A percentile compares a stretch with the other conserved stretches of the same genome.
Evolutionary conservation across 2,888 invertebrate species (phyloP).

Genomic region (Mellilla xanthometata): DNA sequence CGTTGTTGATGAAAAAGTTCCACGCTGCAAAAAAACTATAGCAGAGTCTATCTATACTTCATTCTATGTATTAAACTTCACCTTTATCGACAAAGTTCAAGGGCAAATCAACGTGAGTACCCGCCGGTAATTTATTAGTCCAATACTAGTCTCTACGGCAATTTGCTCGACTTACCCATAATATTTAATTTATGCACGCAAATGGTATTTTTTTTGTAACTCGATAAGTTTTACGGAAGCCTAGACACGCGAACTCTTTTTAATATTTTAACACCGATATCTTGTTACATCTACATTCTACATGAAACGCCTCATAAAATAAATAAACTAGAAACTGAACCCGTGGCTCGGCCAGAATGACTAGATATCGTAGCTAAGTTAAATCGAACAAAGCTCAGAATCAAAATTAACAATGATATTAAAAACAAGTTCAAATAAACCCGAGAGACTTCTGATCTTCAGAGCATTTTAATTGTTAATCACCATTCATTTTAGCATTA

Average conservation of each 20-base stretch:
- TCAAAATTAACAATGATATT: not conserved
- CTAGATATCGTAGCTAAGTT: not conserved
- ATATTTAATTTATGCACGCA: conserved; percentile 20
- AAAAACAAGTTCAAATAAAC: conserved; percentile 1
- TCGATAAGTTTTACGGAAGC: conserved; percentile 24
- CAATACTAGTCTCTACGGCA: conserved; percentile 20
- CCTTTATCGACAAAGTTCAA: conserved; percentile 18
- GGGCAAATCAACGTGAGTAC: conserved; percentile 15
- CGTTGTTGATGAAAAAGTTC: not conserved
- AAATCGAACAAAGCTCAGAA: too few relatives aligned
- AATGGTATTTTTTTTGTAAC: conserved; percentile 19
- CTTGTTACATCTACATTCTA: conserved; percentile 24
- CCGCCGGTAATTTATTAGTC: conserved; percentile 19
- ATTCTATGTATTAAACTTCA: conserved; percentile 4
- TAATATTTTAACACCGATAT: conserved; percentile 26
- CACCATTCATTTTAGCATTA: conserved; percentile 9
- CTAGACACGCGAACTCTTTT: conserved; percentile 25
- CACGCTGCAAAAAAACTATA: conserved; percentile 3
- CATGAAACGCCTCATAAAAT: conserved; percentile 3
- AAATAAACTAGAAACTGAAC: not conserved
- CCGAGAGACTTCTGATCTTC: not conserved
- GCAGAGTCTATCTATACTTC: not conserved
- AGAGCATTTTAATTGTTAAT: not conserved
- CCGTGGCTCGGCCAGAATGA: not conserved
- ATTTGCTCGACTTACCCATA: conserved; percentile 16